These are phyloP conservation scores for Apodemia zela DNA, from an alignment of 2,888 invertebrate genomes.

Conservation along the genomic window DNA sequence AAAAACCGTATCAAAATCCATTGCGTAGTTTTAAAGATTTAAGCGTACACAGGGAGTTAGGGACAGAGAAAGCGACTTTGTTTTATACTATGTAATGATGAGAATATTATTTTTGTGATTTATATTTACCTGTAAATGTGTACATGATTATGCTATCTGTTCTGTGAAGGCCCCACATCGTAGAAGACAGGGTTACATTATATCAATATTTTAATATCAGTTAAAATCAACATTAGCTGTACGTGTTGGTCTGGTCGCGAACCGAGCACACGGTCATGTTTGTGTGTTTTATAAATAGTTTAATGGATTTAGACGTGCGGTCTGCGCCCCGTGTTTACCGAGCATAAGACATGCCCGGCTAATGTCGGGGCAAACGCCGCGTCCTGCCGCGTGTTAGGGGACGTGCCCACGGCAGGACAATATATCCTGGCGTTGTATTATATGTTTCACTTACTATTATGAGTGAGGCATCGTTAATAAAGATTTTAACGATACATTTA, in stretches of 20 bases:
- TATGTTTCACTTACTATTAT: too few relatives aligned
- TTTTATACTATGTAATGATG: too few relatives aligned
- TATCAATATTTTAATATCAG: not conserved
- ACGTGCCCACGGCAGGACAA: not conserved
- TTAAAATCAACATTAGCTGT: not conserved
- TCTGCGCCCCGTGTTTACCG: constrained; percentile 4
- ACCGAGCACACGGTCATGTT: not conserved
- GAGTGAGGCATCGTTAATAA: too few relatives aligned
- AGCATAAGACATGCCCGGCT: not conserved
- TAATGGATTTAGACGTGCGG: not conserved
- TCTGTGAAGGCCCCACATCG: too few relatives aligned
- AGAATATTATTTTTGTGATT: too few relatives aligned
- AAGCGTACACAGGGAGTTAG: too few relatives aligned
- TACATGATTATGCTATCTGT: constrained; percentile 57
- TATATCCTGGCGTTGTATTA: too few relatives aligned
- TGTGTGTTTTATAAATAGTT: constrained; percentile 11
- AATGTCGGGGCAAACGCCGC: not conserved
- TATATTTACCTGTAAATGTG: too few relatives aligned
- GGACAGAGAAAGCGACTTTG: too few relatives aligned
- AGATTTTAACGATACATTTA: too few relatives aligned
- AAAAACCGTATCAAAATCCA: too few relatives aligned
- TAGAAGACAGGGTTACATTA: not conserved
- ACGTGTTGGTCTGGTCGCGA: not conserved
- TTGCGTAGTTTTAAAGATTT: too few relatives aligned
- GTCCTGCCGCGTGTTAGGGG: not conserved